Evolutionary conservation across 2,797 vertebrate species (phyloP).

Genomic region (Neostethus bicornis): DNA sequence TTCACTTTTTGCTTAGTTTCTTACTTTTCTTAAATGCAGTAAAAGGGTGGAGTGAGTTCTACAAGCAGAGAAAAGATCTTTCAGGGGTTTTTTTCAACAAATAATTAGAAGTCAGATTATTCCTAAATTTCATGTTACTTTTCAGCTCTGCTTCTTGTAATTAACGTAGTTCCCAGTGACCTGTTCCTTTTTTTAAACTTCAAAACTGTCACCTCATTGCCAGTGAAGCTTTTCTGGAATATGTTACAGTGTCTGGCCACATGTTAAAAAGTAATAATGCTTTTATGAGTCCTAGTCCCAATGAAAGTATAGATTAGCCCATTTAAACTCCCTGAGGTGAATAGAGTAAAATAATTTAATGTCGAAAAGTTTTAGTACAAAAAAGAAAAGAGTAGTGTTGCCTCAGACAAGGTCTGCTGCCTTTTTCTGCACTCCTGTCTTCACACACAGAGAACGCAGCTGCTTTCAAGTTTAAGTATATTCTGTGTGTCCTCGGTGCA

Average conservation of each 20-base stretch:
- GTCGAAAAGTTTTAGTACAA: conserved; percentile 58
- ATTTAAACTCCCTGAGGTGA: conserved; percentile 32
- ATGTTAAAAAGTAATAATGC: conserved; percentile 21
- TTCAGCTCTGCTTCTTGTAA: background rate
- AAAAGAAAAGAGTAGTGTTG: conserved; percentile 48
- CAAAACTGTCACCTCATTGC: background rate
- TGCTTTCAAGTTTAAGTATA: conserved; percentile 29
- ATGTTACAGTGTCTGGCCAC: conserved; percentile 1
- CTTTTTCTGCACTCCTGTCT: conserved; percentile 57
- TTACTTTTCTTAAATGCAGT: no score
- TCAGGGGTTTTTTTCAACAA: no score
- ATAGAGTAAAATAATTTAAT: conserved; percentile 56
- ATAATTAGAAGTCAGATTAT: no score
- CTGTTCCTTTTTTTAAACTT: background rate
- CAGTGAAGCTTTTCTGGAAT: background rate
- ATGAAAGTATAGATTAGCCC: conserved; percentile 23
- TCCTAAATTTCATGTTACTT: no score
- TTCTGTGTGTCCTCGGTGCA: conserved; percentile 28
- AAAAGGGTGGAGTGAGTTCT: no score
- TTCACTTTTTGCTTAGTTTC: no score
- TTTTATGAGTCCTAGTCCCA: conserved; percentile 15
- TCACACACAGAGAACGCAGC: conserved; percentile 46
- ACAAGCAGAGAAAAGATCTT: no score
- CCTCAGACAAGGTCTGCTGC: conserved; percentile 66
- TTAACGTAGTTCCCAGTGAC: background rate